Conservation (phyloP, 2,113 vertebrate species). For the Egretta garzetta region DNA sequence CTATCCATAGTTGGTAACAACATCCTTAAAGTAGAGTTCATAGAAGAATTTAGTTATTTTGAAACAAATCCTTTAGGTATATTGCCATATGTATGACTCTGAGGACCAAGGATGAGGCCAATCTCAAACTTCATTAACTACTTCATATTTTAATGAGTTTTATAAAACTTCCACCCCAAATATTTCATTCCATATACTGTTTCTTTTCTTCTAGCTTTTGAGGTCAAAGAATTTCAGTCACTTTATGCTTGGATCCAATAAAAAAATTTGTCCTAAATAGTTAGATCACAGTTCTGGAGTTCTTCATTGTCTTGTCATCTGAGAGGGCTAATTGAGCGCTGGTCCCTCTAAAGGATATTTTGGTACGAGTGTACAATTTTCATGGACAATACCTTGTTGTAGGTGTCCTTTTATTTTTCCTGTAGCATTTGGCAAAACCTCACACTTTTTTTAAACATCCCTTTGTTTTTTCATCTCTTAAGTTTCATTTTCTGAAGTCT, state of each 20-base stretch:
- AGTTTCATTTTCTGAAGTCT: not conserved
- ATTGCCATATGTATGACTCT: not conserved
- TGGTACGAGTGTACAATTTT: not conserved
- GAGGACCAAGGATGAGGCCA: not conserved
- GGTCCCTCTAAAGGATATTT: not conserved
- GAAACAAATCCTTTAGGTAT: not conserved
- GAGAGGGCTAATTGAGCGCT: not conserved
- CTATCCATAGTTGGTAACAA: not conserved
- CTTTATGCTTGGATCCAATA: not conserved
- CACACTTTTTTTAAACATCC: not conserved
- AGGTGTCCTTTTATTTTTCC: not conserved
- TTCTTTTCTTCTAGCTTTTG: not conserved
- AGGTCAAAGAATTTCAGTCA: not conserved
- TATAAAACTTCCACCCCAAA: not conserved
- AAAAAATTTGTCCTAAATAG: not conserved
- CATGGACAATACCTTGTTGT: not conserved
- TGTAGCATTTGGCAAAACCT: not conserved
- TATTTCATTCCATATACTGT: not conserved
- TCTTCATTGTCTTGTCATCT: not conserved
- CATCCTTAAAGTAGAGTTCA: not conserved
- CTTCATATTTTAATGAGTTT: not conserved
- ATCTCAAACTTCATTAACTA: not conserved
- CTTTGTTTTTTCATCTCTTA: not conserved
- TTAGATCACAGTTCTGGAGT: not conserved
- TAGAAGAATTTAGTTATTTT: not conserved